Percentiles rank a stretch among this genome's conserved stretches.
These are phyloP conservation scores for Tricholauxania praeusta DNA, from an alignment of 2,888 invertebrate species.

Conservation along the genomic window DNA sequence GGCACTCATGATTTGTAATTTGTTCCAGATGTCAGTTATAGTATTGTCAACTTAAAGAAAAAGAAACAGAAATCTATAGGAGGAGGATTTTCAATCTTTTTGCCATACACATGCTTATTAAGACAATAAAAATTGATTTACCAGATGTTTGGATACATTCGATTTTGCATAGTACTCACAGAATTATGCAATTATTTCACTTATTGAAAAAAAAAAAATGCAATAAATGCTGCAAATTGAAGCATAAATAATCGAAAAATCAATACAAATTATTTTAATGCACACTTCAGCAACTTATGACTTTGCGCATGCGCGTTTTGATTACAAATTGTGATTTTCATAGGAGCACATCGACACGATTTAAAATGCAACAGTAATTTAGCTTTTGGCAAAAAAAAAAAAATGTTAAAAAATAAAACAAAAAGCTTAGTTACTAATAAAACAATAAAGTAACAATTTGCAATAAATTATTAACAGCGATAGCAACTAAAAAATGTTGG, in stretches of 20 bases:
- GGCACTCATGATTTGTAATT: too few species aligned
- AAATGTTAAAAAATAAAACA: neutral
- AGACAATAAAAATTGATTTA: too few species aligned
- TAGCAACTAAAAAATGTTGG: neutral
- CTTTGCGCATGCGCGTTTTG: slow-evolving; percentile 16
- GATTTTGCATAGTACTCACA: too few species aligned
- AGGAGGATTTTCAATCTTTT: too few species aligned
- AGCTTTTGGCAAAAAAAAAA: neutral
- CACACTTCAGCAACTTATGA: slow-evolving; percentile 10
- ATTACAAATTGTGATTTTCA: slow-evolving; percentile 11
- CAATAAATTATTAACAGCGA: neutral
- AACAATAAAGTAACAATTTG: neutral
- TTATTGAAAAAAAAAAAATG: neutral
- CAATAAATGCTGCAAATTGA: too few species aligned
- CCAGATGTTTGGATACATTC: too few species aligned
- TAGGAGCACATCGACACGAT: slow-evolving; percentile 4
- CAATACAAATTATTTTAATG: neutral
- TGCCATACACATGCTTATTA: too few species aligned
- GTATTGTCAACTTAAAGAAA: too few species aligned
- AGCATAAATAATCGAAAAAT: neutral
- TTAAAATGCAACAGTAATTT: slow-evolving; percentile 13
- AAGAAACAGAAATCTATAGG: too few species aligned
- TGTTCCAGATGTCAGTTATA: too few species aligned
- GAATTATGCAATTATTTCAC: slow-evolving; percentile 1
- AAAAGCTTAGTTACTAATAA: neutral